These are phyloP conservation scores for Paragorgia papillata DNA, from an alignment of 92 coral and sea anemone species.

Conservation along the genomic window DNA sequence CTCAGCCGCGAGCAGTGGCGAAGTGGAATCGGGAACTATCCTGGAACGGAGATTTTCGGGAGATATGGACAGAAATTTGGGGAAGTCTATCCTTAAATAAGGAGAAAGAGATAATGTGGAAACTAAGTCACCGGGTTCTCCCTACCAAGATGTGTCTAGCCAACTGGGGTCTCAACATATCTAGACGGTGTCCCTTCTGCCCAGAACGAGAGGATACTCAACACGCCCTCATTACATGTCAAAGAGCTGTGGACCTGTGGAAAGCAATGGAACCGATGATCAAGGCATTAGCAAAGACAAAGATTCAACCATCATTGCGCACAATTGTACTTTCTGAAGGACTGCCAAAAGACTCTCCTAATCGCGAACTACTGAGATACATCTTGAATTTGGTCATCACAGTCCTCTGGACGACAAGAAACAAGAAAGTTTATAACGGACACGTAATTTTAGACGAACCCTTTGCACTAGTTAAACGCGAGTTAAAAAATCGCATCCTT, in stretches of 20 bases:
- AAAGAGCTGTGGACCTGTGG: slow-evolving; percentile 22
- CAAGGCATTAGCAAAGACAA: not conserved
- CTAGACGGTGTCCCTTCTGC: slow-evolving; percentile 22
- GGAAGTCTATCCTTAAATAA: not conserved
- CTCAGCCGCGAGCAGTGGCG: not conserved
- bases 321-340: not conserved
- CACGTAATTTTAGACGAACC: too few relatives aligned
- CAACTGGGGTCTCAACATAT: slow-evolving; percentile 19
- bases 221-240: slow-evolving; percentile 25
- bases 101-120: not conserved
- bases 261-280: not conserved
- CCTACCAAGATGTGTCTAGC: slow-evolving; percentile 5
- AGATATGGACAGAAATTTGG: not conserved
- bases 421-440: too few relatives aligned
- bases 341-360: too few relatives aligned
- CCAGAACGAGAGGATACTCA: slow-evolving; percentile 20
- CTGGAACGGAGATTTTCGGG: not conserved
- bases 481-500: too few relatives aligned
- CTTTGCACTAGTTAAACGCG: too few relatives aligned
- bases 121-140: slow-evolving; percentile 26
- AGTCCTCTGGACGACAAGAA: too few relatives aligned
- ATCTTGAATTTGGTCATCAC: too few relatives aligned
- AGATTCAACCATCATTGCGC: not conserved
- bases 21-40: not conserved
- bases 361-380: too few relatives aligned